Conservation (phyloP, 2,888 invertebrate genomes). For the Lithosia quadra region DNA sequence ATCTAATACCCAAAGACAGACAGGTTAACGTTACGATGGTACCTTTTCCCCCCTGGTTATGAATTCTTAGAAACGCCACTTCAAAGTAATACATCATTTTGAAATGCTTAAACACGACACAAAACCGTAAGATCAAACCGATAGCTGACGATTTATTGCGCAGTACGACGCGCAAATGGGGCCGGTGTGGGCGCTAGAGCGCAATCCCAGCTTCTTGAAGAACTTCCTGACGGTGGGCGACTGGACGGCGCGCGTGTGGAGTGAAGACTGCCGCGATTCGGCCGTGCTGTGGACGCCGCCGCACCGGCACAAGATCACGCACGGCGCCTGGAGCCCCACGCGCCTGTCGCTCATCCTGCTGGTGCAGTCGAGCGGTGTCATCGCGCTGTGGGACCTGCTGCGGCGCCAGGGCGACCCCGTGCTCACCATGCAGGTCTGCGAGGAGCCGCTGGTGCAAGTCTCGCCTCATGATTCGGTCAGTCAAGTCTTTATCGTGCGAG, state of each 20-base stretch:
- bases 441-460: constrained; percentile 63
- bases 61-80: too few species aligned
- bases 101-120: too few species aligned
- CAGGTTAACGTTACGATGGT: too few species aligned
- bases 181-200: constrained; percentile 93
- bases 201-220: constrained; percentile 96
- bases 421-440: constrained; percentile 84
- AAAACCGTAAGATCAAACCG: neutral
- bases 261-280: constrained; percentile 97
- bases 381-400: constrained; percentile 96
- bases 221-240: constrained; percentile 97
- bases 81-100: too few species aligned
- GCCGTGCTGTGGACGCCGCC: constrained; percentile 95
- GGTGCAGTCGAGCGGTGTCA: constrained; percentile 91
- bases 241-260: constrained; percentile 97
- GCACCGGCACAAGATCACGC: constrained; percentile 89
- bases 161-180: constrained; percentile 91
- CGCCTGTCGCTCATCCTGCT: constrained; percentile 93
- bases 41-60: too few species aligned
- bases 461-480: constrained; percentile 17
- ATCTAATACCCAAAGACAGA: too few species aligned
- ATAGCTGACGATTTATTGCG: neutral
- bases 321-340: constrained; percentile 94
- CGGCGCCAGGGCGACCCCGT: constrained; percentile 93
- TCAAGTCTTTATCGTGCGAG: neutral